A percentile compares a stretch with the other conserved stretches of the same genome.
phyloP scores from a whole-genome alignment of 2,113 vertebrate genomes.

The Oryzias melastigma region DNA sequence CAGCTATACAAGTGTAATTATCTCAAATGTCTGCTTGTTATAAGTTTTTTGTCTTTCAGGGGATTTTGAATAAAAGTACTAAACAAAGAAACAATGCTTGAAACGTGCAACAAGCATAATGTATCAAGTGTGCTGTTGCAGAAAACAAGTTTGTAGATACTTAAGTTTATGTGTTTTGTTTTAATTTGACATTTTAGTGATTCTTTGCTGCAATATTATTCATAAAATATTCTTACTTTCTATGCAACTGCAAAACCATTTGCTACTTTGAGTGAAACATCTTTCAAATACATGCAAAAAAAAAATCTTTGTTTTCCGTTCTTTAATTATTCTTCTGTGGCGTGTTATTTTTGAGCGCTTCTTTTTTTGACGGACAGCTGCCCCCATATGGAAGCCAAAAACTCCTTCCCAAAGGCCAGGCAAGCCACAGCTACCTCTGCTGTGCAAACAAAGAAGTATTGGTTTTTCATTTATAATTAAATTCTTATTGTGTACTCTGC shows the following conservation, averaged over 20 bases:
- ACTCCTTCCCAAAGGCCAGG: constrained; percentile 69
- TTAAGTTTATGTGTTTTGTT: not conserved
- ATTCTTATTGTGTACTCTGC: constrained; percentile 72
- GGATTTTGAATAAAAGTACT: not conserved
- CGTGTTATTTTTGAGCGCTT: constrained; percentile 62
- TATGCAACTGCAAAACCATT: constrained; percentile 19
- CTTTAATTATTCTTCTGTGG: constrained; percentile 63
- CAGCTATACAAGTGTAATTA: too few species aligned
- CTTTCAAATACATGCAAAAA: constrained; percentile 64
- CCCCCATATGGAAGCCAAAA: constrained; percentile 77
- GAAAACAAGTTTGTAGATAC: constrained; percentile 19
- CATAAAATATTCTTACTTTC: constrained; percentile 12
- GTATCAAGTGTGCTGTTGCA: not conserved
- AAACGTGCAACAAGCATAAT: constrained; percentile 6
- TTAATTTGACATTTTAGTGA: not conserved
- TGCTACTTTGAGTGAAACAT: constrained; percentile 56
- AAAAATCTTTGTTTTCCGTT: constrained; percentile 68
- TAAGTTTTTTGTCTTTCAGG: not conserved
- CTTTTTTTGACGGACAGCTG: constrained; percentile 76
- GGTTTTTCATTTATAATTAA: constrained; percentile 76
- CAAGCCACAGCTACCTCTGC: constrained; percentile 63
- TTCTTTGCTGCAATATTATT: not conserved
- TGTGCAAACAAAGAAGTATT: constrained; percentile 72
- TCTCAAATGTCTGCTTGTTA: not conserved
- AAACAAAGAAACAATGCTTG: constrained; percentile 5